Evolutionary conservation across 2,888 invertebrate genomes (phyloP).

Genomic region (Rhopalosiphum nymphaeae): DNA sequence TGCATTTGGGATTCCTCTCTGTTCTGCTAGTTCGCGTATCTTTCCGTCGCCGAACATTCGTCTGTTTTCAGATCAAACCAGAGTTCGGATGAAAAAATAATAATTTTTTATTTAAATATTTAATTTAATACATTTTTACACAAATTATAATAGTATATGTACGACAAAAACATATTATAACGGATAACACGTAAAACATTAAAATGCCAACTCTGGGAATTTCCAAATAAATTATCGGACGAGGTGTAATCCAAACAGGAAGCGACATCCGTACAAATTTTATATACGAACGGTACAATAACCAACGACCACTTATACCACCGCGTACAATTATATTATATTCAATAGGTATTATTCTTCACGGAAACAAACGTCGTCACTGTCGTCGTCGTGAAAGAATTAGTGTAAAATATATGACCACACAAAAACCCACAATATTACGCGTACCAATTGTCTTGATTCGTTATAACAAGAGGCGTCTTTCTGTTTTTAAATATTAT

Average conservation of each 20-base stretch:
- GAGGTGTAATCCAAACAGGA: slow-evolving; percentile 34
- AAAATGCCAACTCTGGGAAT: not conserved
- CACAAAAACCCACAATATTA: not conserved
- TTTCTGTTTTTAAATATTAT: slow-evolving; percentile 3
- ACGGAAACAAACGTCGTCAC: not conserved
- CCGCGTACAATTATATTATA: not conserved
- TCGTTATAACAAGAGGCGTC: not conserved
- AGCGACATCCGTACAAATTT: not conserved
- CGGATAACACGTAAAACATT: slow-evolving; percentile 12
- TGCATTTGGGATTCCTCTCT: slow-evolving; percentile 6
- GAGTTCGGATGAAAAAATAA: not conserved
- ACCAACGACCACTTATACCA: not conserved
- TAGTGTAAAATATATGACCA: slow-evolving; percentile 8
- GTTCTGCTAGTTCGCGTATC: not conserved
- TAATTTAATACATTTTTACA: not conserved
- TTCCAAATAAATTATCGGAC: slow-evolving; percentile 27
- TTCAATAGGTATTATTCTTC: not conserved
- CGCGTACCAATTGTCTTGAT: not conserved
- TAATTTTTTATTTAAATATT: not conserved
- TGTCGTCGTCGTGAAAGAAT: not conserved
- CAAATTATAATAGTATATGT: not conserved
- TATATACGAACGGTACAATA: not conserved
- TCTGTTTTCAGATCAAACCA: not conserved
- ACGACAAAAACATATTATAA: not conserved
- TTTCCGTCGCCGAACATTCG: not conserved